These are phyloP conservation scores for Muraenolepis orangiensis DNA, from an alignment of 2,797 vertebrate genomes.

Conservation along the genomic window DNA sequence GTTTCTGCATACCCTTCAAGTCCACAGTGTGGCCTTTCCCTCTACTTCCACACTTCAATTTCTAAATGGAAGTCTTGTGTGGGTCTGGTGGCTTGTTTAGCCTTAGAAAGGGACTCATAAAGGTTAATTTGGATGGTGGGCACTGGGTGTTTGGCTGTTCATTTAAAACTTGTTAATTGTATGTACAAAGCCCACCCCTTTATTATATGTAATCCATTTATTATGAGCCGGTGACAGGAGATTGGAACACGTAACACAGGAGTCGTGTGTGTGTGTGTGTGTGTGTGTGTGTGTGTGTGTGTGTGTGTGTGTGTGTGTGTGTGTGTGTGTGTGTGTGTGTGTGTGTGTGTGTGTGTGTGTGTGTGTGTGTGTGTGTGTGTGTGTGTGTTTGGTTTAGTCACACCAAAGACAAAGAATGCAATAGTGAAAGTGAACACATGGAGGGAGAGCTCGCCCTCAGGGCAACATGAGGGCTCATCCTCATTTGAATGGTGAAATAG, in stretches of 20 bases:
- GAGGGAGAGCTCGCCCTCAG: no score
- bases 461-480: no score
- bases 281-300: slow-evolving; percentile 3
- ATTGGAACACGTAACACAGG: no score
- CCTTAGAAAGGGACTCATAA: slow-evolving; percentile 10
- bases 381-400: no score
- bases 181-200: neutral
- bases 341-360: slow-evolving; percentile 1
- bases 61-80: no score
- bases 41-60: slow-evolving; percentile 39
- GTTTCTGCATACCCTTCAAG: slow-evolving; percentile 13
- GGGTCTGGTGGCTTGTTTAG: neutral
- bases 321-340: slow-evolving; percentile 4
- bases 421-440: no score
- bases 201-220: neutral
- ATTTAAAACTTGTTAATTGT: neutral
- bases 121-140: neutral
- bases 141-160: neutral
- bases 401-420: no score
- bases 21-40: slow-evolving; percentile 37
- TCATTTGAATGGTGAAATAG: no score
- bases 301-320: slow-evolving; percentile 4
- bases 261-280: neutral
- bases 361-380: slow-evolving; percentile 1
- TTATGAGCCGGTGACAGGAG: neutral